A percentile compares a stretch with the other conserved stretches of the same genome.
These are phyloP conservation scores for Caenorhabditis tropicalis DNA, from an alignment of 1,140 invertebrate species.

Conservation along the genomic window DNA sequence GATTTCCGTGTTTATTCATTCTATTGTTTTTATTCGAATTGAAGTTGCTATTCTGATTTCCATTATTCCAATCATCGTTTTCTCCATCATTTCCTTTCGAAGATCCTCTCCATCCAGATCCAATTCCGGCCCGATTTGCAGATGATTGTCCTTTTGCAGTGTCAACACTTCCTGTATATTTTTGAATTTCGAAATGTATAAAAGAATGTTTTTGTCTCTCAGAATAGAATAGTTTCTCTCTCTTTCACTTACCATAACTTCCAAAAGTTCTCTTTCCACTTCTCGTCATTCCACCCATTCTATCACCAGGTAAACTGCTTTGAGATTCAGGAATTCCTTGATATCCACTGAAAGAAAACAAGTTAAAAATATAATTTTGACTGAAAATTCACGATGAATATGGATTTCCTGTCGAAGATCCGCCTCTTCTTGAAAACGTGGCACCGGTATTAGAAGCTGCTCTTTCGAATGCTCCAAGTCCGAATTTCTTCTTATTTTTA, in stretches of 20 bases:
- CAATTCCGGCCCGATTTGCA: background rate
- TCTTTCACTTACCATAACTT: background rate
- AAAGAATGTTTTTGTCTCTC: no score
- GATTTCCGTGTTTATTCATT: conserved; percentile 26
- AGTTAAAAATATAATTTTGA: no score
- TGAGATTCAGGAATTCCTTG: conserved; percentile 21
- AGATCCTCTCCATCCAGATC: conserved; percentile 12
- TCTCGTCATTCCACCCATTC: conserved; percentile 35
- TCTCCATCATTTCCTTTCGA: background rate
- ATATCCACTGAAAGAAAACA: background rate
- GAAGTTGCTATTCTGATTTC: background rate
- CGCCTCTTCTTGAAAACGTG: conserved; percentile 29
- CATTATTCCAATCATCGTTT: conserved; percentile 32
- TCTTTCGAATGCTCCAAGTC: conserved; percentile 4
- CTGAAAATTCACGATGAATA: background rate
- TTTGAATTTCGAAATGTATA: background rate
- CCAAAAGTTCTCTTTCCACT: conserved; percentile 24
- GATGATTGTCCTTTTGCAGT: conserved; percentile 31
- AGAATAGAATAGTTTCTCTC: no score
- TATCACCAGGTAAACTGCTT: background rate
- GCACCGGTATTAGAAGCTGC: background rate
- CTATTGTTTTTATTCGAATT: conserved; percentile 19
- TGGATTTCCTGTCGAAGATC: conserved; percentile 12
- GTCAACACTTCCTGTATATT: conserved; percentile 3
- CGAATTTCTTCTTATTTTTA: conserved; percentile 25